Evolutionary conservation across 2,888 invertebrate genomes (phyloP), one percentile per base, ranked within the genome.

Genomic region (Leptinotarsa juncta): DNA sequence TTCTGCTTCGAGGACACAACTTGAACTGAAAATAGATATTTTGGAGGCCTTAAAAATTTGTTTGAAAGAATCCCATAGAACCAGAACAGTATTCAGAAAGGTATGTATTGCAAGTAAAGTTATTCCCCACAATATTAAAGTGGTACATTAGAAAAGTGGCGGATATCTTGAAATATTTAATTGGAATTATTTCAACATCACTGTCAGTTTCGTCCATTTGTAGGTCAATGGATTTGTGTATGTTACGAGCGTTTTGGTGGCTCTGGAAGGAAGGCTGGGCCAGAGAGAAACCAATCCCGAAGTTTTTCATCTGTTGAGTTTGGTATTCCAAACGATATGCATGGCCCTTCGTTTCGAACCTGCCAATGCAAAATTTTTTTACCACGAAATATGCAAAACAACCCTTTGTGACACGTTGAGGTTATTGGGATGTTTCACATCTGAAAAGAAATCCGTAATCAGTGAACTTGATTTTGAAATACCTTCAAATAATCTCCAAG

Each of bases 341-440:
- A 96, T 98, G 0, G 98, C 98, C 2, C 99, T 99, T 99, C 91
- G 99, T 81, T 99, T 98, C 86, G 99, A 99, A 88, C 99, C 99
- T 2, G 98, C 98, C 0, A 99, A 99, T 88, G 99, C 99, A 0
- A 97, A 97, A 87, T 97, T 97, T 89, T 99, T 99, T 89, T 94
- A 97, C 85, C 95, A 96, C 79, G 99, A 99, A 95, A 96, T 99
- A 79, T 97, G 98, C 83, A 95, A 95, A 88, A 96, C 97, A 60
- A 97, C 96, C 81, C 89, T 99, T 26, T 97, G 97, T 84, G 97
- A 98, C 85, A 97, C 98, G 0, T 90, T 99, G 67, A 91, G 97
- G 20, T 90, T 97, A 60, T 90, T 99, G 67, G 99, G 99, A 4
- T 98, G 98, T 88, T 99, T 99, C 79, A 82, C 85, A 1, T 71